Evolutionary conservation across 2,888 invertebrate species (phyloP).

Genomic region (Phytoseiulus persimilis): DNA sequence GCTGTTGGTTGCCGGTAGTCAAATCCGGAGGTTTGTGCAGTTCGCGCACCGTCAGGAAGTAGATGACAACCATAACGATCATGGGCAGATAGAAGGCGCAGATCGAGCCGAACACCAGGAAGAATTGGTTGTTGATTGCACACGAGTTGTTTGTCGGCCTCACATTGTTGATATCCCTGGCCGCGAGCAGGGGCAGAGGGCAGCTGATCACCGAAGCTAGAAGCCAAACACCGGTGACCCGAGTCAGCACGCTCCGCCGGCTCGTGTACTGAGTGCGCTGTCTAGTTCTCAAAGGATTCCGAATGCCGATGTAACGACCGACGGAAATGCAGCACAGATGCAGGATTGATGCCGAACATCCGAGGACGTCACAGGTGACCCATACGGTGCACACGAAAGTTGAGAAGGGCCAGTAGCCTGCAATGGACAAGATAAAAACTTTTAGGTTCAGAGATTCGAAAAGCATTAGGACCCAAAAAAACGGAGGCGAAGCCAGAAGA

Average conservation of each 20-base stretch:
- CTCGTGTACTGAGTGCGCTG: constrained; percentile 42
- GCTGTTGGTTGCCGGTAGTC: background rate
- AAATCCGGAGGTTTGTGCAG: constrained; percentile 63
- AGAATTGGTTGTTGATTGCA: constrained; percentile 49
- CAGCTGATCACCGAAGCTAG: constrained; percentile 83
- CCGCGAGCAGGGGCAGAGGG: constrained; percentile 60
- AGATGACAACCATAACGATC: constrained; percentile 88
- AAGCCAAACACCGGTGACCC: constrained; percentile 88
- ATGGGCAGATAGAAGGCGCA: constrained; percentile 92
- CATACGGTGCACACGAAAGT: constrained; percentile 58
- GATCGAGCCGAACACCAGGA: constrained; percentile 62
- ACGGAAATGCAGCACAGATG: constrained; percentile 57
- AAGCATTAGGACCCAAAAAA: background rate
- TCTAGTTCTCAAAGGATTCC: constrained; percentile 53
- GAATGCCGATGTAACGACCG: constrained; percentile 55
- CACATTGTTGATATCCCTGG: constrained; percentile 53
- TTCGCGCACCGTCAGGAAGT: constrained; percentile 77
- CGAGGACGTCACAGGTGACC: constrained; percentile 67
- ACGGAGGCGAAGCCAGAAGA: constrained; percentile 10
- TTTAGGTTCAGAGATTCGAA: background rate
- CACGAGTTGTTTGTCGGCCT: constrained; percentile 48
- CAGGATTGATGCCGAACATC: constrained; percentile 56
- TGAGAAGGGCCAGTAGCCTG: constrained; percentile 80
- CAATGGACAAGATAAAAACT: constrained; percentile 42
- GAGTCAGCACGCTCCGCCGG: constrained; percentile 61